Base-by-base conservation (phyloP, 2,888 invertebrate genomes). In the Apamea epomidion region DNA sequence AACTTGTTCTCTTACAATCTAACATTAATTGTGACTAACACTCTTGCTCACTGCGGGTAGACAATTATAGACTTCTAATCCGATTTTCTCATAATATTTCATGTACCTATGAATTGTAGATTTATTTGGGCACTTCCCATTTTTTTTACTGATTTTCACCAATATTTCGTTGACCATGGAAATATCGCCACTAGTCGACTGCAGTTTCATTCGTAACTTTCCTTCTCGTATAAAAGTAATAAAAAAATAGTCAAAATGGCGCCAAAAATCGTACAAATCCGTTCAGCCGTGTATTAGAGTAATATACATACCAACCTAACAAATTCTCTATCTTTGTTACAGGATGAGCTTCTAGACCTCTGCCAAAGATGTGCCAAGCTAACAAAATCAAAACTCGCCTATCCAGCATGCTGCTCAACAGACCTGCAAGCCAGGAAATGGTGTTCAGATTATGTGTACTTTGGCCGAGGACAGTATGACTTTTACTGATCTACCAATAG, bases 361-460 rank as follows among this genome's bases (percentile, higher is more conserved):
- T 98, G 98, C 91, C 98, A 98, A 89, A 93, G 97, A 69, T 98
- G 98, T 81, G 98, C 98, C 25, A 98, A 98, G 91, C 95, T 97
- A 2, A 98, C 98, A 0, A 98, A 97, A 87, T 97, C 97, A 0
- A 94, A 92, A 0, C 89, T 93, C 1, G 98, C 97, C 0, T 97
- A 97, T 84, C 97, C 97, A 0, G 97, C 97, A 69, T 98, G 98
- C 91, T 98, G 98, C 83, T 96, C 97, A 14, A 96, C 97, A 0
- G 97, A 97, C 83, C 95, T 98, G 5, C 95, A 97, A 32, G 97
- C 97, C 0, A 95, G 97, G 81, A 96, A 94, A 42, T 98, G 97
- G 97, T 98, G 98, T 83, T 95, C 95, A 0, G 97, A 97, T 79
- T 98, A 97, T 84, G 97, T 98, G 0, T 97, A 97, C 81, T 98